Evolutionary conservation across 92 coral and sea anemone species (phyloP).

Genomic region (Diadumene lineata): DNA sequence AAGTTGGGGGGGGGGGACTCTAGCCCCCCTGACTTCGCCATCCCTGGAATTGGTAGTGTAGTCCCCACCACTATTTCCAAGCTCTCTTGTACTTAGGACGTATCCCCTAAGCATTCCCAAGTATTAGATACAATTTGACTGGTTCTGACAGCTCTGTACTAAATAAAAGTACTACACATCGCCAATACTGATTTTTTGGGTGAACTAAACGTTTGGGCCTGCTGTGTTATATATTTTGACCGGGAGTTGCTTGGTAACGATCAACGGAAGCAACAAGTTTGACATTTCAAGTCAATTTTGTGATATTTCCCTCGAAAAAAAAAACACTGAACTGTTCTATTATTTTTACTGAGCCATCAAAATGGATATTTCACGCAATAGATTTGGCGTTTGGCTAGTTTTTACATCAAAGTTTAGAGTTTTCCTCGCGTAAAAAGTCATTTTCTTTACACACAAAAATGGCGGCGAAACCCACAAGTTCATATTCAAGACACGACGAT

Average conservation of each 20-base stretch:
- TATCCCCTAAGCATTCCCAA: no score
- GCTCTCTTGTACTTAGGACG: no score
- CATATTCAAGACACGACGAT: constrained; percentile 16
- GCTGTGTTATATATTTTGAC: not conserved
- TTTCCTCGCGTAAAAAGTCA: not conserved
- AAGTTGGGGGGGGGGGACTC: no score
- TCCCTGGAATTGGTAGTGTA: no score
- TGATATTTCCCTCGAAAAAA: not conserved
- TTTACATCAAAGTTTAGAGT: constrained; percentile 1
- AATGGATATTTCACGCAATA: not conserved
- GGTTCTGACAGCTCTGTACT: no score
- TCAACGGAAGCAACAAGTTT: constrained; percentile 32
- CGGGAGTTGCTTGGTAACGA: constrained; percentile 28
- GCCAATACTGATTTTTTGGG: no score
- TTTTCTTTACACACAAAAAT: constrained; percentile 13
- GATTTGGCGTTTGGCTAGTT: not conserved
- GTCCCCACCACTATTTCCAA: no score
- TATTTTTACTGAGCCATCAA: not conserved
- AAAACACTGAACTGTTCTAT: not conserved
- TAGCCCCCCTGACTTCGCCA: no score
- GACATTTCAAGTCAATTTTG: not conserved
- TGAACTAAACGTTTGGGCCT: not conserved
- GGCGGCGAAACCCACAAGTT: not conserved
- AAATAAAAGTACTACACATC: not conserved
- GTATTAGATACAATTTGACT: no score